Conservation (phyloP, 1,140 invertebrate species). For the Kradibia gibbosae region DNA sequence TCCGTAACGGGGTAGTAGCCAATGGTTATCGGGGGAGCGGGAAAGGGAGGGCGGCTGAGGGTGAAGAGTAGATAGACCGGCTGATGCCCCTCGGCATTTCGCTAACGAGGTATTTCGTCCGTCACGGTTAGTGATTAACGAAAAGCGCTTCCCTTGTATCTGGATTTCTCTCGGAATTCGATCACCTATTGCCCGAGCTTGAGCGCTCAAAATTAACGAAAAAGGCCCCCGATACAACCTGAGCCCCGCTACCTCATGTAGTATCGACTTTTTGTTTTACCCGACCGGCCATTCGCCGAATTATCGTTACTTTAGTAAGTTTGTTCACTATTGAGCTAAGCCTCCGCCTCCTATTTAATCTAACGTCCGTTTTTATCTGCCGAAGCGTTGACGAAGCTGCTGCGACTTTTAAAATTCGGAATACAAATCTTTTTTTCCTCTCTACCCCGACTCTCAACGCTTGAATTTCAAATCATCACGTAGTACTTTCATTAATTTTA, state of each 20-base stretch:
- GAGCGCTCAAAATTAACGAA: slow-evolving; percentile 42
- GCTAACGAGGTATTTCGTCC: slow-evolving; percentile 59
- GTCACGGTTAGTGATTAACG: slow-evolving; percentile 60
- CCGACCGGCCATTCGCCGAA: not conserved
- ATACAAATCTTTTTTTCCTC: not conserved
- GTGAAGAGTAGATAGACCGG: slow-evolving; percentile 1
- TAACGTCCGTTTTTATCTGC: not conserved
- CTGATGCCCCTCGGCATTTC: slow-evolving; percentile 53
- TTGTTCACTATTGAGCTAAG: not conserved
- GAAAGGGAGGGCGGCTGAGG: not conserved
- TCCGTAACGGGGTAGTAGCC: too few species aligned
- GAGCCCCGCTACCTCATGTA: too few species aligned
- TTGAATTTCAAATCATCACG: too few species aligned
- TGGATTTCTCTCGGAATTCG: slow-evolving; percentile 58
- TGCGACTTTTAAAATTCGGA: too few species aligned
- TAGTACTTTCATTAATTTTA: too few species aligned
- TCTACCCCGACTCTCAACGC: not conserved
- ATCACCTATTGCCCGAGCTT: slow-evolving; percentile 50
- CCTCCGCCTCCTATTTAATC: not conserved
- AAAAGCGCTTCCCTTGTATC: slow-evolving; percentile 54
- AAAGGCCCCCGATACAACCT: slow-evolving; percentile 1
- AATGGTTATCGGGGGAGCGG: not conserved
- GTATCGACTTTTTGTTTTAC: slow-evolving; percentile 7
- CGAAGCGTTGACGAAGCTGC: not conserved
- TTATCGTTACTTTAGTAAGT: slow-evolving; percentile 36